Evolutionary conservation across 2,888 invertebrate species (phyloP), one percentile per base, ranked within the genome.

Genomic region (Epicampocera succincta): DNA sequence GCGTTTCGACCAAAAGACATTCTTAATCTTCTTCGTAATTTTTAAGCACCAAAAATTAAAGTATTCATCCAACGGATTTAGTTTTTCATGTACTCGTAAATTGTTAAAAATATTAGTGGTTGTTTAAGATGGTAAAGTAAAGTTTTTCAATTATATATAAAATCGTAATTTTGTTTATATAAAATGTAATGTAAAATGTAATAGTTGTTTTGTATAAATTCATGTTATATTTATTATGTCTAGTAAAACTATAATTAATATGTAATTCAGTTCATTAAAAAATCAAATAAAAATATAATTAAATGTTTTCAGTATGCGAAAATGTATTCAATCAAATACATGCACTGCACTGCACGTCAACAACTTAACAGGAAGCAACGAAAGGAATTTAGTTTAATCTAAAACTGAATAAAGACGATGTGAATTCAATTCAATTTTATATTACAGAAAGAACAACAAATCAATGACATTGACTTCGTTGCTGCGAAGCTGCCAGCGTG

Each of bases 251-350:
- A 65, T 66, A 72, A 40, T 69, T 48, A n/a, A 25, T 48, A 48
- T 66, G 44, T 58, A 58, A 52, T 74, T 82, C 78, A 82, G 74
- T 78, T 82, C 73, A 69, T 82, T 68, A 69, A 66, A 66, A 60
- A 52, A 52, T 42, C 3, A 54, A 13, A 60, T 25, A 19, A 42
- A 68, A 68, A 61, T 48, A 25, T 77, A 74, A 74, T 77, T 71
- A 78, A 74, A 77, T 82, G 78, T 71, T 82, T 82, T 66, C 65
- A 75, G 71, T 66, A 56, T 65, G 68, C n/a, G 66, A 58, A 58
- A 52, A 48, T 61, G 54, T 29, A n/a, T n/a, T n/a, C 48, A 29
- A 3, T 4, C 29, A 6, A 4, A 29, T 29, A 29, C 3, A 29
- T 4, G 3, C 3, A 29, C 3, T 29, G 29, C 29, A 29, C 3